Evolutionary conservation across 2,113 vertebrate genomes (phyloP).

Genomic region (Hemichromis elongatus): DNA sequence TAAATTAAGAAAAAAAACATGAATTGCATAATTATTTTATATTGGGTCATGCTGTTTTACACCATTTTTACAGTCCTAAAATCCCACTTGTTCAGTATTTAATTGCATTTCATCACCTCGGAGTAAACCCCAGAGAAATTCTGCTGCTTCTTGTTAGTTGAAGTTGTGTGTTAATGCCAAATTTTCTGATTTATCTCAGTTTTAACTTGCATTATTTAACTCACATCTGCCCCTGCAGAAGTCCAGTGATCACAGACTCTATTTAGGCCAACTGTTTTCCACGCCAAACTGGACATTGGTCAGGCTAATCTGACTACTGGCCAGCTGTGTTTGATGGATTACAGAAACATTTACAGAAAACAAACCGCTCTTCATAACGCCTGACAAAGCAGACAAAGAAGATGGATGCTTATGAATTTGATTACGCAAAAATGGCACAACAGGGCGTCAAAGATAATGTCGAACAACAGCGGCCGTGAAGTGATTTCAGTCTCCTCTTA

Average conservation of each 20-base stretch:
- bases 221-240: not conserved
- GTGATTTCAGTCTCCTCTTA: not conserved
- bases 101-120: not conserved
- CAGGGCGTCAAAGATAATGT: not conserved
- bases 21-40: not conserved
- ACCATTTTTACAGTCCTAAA: not conserved
- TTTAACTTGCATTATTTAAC: not conserved
- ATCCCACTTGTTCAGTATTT: not conserved
- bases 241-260: not conserved
- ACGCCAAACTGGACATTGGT: conserved; percentile 2
- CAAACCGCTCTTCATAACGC: conserved; percentile 15
- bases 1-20: not conserved
- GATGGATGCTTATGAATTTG: not conserved
- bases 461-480: not conserved
- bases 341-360: conserved; percentile 5
- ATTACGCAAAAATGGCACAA: not conserved
- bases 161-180: no score
- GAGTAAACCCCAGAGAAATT: not conserved
- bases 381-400: no score
- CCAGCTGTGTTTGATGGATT: conserved; percentile 40
- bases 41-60: not conserved
- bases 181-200: not conserved
- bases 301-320: conserved; percentile 28
- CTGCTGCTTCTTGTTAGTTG: no score
- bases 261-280: conserved; percentile 25